Conservation (phyloP, 2,797 vertebrate species). For the Gymnopithys bicolor region DNA sequence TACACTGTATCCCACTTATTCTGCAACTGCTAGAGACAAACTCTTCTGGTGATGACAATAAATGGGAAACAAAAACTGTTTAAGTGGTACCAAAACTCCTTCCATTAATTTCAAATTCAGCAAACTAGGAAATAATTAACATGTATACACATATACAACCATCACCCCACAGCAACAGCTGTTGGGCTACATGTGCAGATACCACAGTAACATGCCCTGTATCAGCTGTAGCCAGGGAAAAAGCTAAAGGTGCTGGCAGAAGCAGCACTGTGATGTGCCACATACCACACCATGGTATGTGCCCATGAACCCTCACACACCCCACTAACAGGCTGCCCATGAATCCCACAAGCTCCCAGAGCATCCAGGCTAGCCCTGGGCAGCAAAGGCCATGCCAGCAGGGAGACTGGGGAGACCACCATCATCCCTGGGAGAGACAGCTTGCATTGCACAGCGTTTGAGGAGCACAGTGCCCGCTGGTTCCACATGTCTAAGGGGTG, state of each 20-base stretch:
- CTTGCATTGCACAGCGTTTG: fast-evolving
- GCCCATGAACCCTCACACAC: fast-evolving
- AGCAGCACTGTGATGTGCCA: not conserved
- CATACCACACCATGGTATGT: fast-evolving
- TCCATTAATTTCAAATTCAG: not conserved
- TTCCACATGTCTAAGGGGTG: fast-evolving
- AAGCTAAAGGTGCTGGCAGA: not conserved
- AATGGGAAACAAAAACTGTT: not conserved
- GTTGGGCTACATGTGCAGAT: fast-evolving
- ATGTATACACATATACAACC: fast-evolving
- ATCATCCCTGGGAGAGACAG: fast-evolving
- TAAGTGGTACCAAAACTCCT: not conserved
- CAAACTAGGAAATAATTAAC: not conserved
- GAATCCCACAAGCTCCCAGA: fast-evolving
- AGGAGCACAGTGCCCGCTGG: not conserved
- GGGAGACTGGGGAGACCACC: not conserved
- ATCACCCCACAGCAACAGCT: not conserved
- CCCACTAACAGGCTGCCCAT: fast-evolving
- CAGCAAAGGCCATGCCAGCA: fast-evolving
- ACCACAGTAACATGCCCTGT: fast-evolving
- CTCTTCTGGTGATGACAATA: not conserved
- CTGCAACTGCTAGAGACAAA: not conserved
- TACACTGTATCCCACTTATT: not conserved
- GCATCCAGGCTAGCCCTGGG: not conserved
- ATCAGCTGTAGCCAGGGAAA: not conserved